A percentile compares a stretch with the other conserved stretches of the same genome.
phyloP scores from a whole-genome alignment of 2,888 invertebrate genomes.

The Monopis laevigella region DNA sequence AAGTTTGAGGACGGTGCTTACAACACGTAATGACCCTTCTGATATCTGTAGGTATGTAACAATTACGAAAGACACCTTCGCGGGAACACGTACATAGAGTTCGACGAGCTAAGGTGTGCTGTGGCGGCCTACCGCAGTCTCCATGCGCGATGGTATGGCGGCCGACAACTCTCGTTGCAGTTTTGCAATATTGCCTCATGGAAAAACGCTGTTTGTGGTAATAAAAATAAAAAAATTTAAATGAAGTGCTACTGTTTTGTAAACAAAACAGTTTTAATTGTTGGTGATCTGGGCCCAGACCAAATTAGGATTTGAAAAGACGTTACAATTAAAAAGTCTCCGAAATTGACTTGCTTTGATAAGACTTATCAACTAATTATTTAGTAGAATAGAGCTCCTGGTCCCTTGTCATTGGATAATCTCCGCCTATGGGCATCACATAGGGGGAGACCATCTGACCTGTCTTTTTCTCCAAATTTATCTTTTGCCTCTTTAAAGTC shows the following conservation, averaged over 20 bases:
- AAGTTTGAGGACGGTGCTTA: too few species aligned
- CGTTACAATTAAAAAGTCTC: too few species aligned
- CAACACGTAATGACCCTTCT: too few species aligned
- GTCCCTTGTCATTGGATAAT: neutral
- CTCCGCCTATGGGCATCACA: neutral
- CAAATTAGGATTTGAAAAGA: too few species aligned
- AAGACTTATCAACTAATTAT: too few species aligned
- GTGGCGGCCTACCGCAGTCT: slow-evolving; percentile 78
- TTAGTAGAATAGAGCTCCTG: too few species aligned
- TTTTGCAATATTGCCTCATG: slow-evolving; percentile 83
- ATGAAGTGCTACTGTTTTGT: too few species aligned
- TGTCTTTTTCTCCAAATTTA: too few species aligned
- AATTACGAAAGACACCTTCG: slow-evolving; percentile 88
- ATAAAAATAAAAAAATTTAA: too few species aligned
- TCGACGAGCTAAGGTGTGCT: slow-evolving; percentile 68
- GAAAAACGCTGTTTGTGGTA: slow-evolving; percentile 91
- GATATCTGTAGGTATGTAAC: slow-evolving; percentile 77
- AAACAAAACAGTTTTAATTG: neutral
- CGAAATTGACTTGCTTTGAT: too few species aligned
- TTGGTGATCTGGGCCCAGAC: neutral
- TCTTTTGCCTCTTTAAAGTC: too few species aligned
- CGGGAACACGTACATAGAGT: slow-evolving; percentile 92
- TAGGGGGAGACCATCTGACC: too few species aligned
- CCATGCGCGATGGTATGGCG: slow-evolving; percentile 89
- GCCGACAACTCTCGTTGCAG: slow-evolving; percentile 81